Evolutionary conservation across 2,797 vertebrate genomes (phyloP).

Genomic region (Arremon aurantiirostris): DNA sequence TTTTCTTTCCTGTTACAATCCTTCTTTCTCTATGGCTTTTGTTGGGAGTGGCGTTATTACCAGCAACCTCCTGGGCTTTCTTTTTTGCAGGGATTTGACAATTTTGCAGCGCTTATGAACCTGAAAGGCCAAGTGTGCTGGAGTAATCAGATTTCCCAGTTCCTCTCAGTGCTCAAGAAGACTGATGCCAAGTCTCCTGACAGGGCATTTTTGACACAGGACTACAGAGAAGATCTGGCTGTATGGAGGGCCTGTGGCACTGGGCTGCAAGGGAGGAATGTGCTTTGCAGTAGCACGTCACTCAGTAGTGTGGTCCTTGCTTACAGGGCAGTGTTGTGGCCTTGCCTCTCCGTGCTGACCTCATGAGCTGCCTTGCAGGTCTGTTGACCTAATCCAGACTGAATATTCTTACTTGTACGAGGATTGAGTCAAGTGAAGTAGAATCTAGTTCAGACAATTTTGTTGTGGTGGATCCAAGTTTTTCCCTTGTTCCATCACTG

Average conservation of each 20-base stretch:
- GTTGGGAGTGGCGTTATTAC: not conserved
- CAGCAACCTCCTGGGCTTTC: not conserved
- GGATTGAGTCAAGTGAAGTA: not conserved
- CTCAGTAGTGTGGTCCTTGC: not conserved
- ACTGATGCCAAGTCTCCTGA: not conserved
- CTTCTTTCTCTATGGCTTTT: not conserved
- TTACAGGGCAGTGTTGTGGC: not conserved
- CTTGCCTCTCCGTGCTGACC: not conserved
- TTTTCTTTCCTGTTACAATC: not conserved
- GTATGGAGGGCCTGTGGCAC: not conserved
- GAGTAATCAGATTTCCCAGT: not conserved
- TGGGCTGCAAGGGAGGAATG: not conserved
- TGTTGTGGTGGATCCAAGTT: not conserved
- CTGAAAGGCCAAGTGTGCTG: not conserved
- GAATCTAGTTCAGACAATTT: not conserved
- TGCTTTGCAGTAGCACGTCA: not conserved
- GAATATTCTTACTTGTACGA: not conserved
- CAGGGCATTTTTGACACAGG: not conserved
- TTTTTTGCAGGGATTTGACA: not conserved
- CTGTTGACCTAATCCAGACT: not conserved
- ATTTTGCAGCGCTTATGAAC: not conserved
- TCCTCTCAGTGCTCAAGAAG: not conserved
- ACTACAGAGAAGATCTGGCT: not conserved
- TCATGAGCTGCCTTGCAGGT: not conserved
- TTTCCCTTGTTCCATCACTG: not conserved